Evolutionary conservation across 92 coral and sea anemone species (phyloP).

Genomic region (Heliopora coerulea): DNA sequence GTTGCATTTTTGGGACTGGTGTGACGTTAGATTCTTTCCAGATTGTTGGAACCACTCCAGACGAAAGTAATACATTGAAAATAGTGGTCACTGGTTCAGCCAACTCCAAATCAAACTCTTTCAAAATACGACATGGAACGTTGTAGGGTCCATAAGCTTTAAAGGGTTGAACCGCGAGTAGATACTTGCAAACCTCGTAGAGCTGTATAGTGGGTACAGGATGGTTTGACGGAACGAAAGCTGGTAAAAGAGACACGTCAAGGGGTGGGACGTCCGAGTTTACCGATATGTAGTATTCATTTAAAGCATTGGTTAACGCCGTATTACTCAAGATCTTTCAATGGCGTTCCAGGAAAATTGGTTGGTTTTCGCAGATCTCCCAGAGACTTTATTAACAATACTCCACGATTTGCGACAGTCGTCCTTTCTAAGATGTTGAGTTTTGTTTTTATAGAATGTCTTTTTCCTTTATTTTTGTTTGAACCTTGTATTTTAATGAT

Average conservation of each 20-base stretch:
- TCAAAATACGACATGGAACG: slow-evolving; percentile 30
- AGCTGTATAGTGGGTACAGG: slow-evolving; percentile 27
- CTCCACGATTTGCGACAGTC: slow-evolving; percentile 41
- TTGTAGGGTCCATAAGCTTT: slow-evolving; percentile 41
- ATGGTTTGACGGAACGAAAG: slow-evolving; percentile 38
- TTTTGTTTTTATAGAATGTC: slow-evolving; percentile 47
- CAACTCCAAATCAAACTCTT: slow-evolving; percentile 25
- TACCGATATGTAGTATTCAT: slow-evolving; percentile 31
- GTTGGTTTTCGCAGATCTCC: slow-evolving; percentile 11
- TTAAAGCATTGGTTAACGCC: slow-evolving; percentile 20
- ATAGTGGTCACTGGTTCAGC: slow-evolving; percentile 38
- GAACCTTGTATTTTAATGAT: slow-evolving; percentile 40
- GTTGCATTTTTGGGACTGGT: too few species aligned
- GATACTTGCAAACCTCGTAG: slow-evolving; percentile 35
- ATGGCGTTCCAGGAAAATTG: neutral
- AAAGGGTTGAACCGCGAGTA: slow-evolving; percentile 6
- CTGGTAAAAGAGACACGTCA: slow-evolving; percentile 9
- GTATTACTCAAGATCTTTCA: neutral
- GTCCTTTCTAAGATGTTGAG: slow-evolving; percentile 39
- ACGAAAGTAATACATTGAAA: slow-evolving; percentile 28
- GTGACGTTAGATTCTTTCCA: slow-evolving; percentile 51
- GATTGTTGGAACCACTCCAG: slow-evolving; percentile 36
- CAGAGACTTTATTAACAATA: slow-evolving; percentile 20
- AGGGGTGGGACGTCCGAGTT: slow-evolving; percentile 33
- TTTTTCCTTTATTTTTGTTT: slow-evolving; percentile 43